Evolutionary conservation across 2,888 invertebrate genomes (phyloP), one percentile per base, ranked within the genome.

Genomic region (Aspidiotus destructor): DNA sequence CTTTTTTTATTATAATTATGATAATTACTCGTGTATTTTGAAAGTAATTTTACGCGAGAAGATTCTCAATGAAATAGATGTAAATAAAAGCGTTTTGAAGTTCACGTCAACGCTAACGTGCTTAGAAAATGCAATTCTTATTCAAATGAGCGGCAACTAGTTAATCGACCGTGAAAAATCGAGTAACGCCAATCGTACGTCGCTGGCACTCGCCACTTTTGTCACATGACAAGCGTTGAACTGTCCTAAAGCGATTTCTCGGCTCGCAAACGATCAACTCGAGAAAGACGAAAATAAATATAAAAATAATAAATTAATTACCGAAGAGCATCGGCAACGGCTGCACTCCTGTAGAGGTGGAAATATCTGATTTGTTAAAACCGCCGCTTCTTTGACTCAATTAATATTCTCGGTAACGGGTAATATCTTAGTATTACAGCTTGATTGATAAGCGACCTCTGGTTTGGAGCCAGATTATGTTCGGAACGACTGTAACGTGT

Each of bases 361-460:
- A 28, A 28, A 28, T 28, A 28, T 1, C 28, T 28, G 28, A 28
- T 28, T 28, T 28, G 28, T 28, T 48, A 48, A 48, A 11, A 48
- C 48, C 48, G 11, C 10, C 10, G 10, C 48, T 13, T 13, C 58
- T 13, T 40, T 40, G 3, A 13, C 7, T 13, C 58, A 28, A 67
- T 67, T 67, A 60, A 67, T 60, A 67, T 67, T 67, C 67, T 40
- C 58, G 40, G 60, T 67, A 58, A 60, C 60, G 52, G 28, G 57
- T 58, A 28, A 57, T 65, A 57, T 58, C 58, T 42, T 11, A 65
- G 57, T 28, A 28, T 28, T 28, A 28, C 28, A 28, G 28, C 28
- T 60, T 41, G 48, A 67, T 41, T 57, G 60, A 67, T 67, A 60
- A 67, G 67, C 67, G 67, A 67, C 67, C 67, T 67, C 67, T 67